Conservation (phyloP, 2,113 vertebrate genomes). For the Melospiza georgiana region DNA sequence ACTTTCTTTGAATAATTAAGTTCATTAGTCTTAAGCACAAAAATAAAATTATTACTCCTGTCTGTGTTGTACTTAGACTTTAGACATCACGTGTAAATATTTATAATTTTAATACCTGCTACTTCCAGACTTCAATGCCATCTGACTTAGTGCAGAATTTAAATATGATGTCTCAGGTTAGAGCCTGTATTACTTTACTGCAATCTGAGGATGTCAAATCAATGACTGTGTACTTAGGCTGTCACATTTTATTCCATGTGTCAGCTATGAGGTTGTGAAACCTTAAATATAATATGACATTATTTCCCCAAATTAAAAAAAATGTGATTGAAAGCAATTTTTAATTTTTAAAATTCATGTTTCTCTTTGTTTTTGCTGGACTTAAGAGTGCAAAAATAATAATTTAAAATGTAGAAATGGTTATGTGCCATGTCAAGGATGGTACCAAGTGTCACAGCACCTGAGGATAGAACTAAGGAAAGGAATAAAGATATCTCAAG, state of each 20-base stretch:
- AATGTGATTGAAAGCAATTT: not conserved
- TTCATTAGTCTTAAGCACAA: not conserved
- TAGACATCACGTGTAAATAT: not conserved
- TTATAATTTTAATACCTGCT: not conserved
- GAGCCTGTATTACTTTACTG: not conserved
- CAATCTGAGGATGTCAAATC: not conserved
- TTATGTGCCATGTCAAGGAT: rapidly evolving
- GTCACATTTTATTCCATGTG: not conserved
- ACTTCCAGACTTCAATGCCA: not conserved
- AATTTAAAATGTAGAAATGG: not conserved
- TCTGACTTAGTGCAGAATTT: not conserved
- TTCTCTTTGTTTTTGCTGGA: not conserved
- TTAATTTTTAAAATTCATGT: not conserved
- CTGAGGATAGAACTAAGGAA: not conserved
- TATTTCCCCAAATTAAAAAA: not conserved
- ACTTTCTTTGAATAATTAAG: not conserved
- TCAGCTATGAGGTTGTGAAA: not conserved
- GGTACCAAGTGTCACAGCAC: not conserved
- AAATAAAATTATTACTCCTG: not conserved
- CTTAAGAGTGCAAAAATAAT: not conserved
- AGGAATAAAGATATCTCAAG: not conserved
- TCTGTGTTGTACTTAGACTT: not conserved
- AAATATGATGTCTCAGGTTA: not conserved
- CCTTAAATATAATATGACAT: not conserved
- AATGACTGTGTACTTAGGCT: not conserved